phyloP scores from a whole-genome alignment of 1,140 invertebrate species.

The Lasaia peninsularis region DNA sequence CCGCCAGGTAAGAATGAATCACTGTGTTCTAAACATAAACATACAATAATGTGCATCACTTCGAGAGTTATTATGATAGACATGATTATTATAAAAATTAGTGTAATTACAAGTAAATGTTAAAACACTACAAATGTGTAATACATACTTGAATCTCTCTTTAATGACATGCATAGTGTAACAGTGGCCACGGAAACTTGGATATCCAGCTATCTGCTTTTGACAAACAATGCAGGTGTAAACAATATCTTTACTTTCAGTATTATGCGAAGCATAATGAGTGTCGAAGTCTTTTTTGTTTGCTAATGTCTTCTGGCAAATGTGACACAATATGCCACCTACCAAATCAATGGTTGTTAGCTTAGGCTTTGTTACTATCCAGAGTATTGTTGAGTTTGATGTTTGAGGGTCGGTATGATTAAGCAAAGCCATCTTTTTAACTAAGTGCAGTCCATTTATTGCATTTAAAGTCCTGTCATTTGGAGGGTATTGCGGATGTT shows the following conservation, averaged over 20 bases:
- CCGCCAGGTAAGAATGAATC: too few species aligned
- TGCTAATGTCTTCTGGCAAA: conserved; percentile 47
- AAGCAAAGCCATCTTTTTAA: conserved; percentile 47
- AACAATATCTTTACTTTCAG: conserved; percentile 36
- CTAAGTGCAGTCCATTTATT: conserved; percentile 65
- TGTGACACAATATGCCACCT: conserved; percentile 60
- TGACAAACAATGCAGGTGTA: conserved; percentile 61
- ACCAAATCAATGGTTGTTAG: conserved; percentile 61
- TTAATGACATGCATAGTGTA: conserved; percentile 57
- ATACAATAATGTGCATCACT: too few species aligned
- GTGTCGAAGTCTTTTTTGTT: conserved; percentile 58
- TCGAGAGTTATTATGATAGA: too few species aligned
- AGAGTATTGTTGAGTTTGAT: conserved; percentile 17
- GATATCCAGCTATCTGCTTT: conserved; percentile 52
- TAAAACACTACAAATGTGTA: background rate
- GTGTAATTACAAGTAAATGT: background rate
- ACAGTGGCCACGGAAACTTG: conserved; percentile 65
- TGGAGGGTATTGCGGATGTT: conserved; percentile 40
- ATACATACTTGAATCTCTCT: conserved; percentile 58
- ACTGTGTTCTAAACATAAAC: too few species aligned
- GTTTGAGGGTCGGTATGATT: conserved; percentile 23
- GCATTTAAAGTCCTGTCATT: conserved; percentile 46
- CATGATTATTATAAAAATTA: too few species aligned
- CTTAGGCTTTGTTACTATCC: conserved; percentile 30
- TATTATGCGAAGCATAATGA: conserved; percentile 52